These are phyloP conservation scores for Fopius arisanus DNA, from an alignment of 1,140 invertebrate species.

Conservation along the genomic window DNA sequence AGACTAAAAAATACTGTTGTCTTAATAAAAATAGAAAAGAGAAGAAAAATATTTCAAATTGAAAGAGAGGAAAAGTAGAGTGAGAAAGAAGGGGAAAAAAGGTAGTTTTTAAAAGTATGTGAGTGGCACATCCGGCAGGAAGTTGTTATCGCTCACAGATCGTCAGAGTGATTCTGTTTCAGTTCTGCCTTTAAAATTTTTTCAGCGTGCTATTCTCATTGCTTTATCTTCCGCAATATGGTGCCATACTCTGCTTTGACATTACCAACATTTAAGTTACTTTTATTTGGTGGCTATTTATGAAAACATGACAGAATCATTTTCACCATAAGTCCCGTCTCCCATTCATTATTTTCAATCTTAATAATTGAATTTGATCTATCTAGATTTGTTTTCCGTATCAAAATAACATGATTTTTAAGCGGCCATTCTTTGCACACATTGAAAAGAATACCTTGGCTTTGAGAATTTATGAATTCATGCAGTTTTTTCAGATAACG, in stretches of 20 bases:
- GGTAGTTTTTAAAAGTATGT: slow-evolving; percentile 22
- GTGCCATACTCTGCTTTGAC: not conserved
- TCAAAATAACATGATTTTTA: no score
- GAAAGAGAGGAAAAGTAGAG: not conserved
- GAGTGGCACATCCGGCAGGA: slow-evolving; percentile 48
- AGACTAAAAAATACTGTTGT: not conserved
- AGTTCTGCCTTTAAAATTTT: slow-evolving; percentile 1
- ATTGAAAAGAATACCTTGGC: no score
- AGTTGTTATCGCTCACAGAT: slow-evolving; percentile 43
- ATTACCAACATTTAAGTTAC: not conserved
- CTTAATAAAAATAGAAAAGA: not conserved
- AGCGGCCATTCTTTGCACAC: no score
- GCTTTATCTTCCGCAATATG: not conserved
- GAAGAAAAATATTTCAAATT: not conserved
- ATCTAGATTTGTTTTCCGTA: no score
- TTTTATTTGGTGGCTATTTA: not conserved
- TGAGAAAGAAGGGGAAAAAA: not conserved
- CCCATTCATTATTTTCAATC: no score
- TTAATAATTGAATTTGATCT: no score
- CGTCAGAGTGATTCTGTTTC: slow-evolving; percentile 11
- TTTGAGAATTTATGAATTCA: no score
- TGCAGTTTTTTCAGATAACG: no score
- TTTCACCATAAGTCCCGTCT: no score
- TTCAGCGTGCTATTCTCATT: not conserved
- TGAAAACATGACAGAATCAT: not conserved